Base-by-base conservation (phyloP, 2,797 vertebrate species). In the Anniella stebbinsi region DNA sequence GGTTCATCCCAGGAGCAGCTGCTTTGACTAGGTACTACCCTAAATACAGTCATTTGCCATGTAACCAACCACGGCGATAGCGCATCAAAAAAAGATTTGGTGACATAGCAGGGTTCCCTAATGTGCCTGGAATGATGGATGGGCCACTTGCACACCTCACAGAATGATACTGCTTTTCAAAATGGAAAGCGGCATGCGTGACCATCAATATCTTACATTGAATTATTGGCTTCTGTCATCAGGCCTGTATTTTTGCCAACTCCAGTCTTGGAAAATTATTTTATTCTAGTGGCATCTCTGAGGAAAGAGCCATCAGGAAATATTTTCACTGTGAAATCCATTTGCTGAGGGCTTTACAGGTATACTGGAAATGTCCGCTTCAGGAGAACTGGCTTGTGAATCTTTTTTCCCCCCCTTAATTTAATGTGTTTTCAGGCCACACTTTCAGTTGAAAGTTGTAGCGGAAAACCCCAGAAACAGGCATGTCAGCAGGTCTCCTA, bases 271-370 rank as follows among this genome's bases (percentile, higher is more conserved):
- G 78, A 83, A 96, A 97, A 96, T 95, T 92, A 93, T 96, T 96
- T 96, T 95, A 95, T 95, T 95, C 93, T 75, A 87, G 93, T 94
- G 95, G 95, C 96, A 95, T 92, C 93, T 88, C 94, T 94, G 96
- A 96, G 95, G 95, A 96, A 97, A 91, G 93, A 92, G 82, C 87
- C 90, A 93, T 95, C 94, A 73, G 73, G 94, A 96, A 95, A 95
- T 92, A 94, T 91, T 92, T 95, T 94, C 92, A 63, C 76, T 33
- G 84, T 93, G 91, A 95, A 95, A 93, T 41, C 69, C 83, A 60
- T 84, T 90, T 87, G 41, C 78, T 17, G 41, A 77, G 67, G 57
- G 4, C 1, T 83, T 94, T 88, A 28, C 77, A 60, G 72, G 91
- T 87, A 92, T 15, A 80, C 38, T 67, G 57, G 77, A 93, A 69